Evolutionary conservation across 2,888 invertebrate genomes (phyloP), one percentile per base, ranked within the genome.

Genomic region (Caenorhabditis drosophilae): DNA sequence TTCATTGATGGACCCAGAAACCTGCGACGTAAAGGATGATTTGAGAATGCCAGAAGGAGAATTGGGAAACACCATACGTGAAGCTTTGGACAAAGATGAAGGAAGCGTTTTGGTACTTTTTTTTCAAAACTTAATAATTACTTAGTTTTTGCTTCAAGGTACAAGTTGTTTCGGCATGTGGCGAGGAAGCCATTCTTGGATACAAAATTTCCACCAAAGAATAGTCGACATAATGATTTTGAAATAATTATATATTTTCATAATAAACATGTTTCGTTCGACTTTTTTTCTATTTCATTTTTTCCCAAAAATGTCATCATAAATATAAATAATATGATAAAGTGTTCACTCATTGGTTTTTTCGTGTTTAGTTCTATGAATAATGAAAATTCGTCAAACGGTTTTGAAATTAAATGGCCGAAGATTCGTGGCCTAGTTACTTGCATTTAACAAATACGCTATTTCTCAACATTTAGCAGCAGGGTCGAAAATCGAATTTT

Each of bases 31-130:
- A 50, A 79, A 80, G 74, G 79, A 80, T 80, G 97, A 98, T 88
- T 89, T 98, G 77, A 94, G 93, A 88, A 87, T 93, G 79, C 96
- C 96, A 59, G 95, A 95, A 66, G 92, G 92, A 68, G 94, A 95
- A 68, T 88, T 96, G 82, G 96, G 95, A 80, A 85, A 88, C 76
- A 91, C 92, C 85, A 89, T 95, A 82, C 91, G 91, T 84, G 83
- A 89, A 73, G 93, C 94, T 85, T 92, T 77, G 49, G 82, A 82
- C 55, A 84, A 84, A 68, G 84, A 83, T 67, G 83, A 82, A 45
- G 71, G 70, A 55, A 74, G 71, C 48, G 75, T 80, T 51, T 63
- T 80, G 42, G 81, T 36, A 36, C n/a, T 9, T 12, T 12, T 15
- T n/a, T n/a, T 36, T 36, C 16, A n/a, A 15, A 12, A 15, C n/a